phyloP scores from a whole-genome alignment of 2,113 vertebrate species.

The Corydoras sp. region DNA sequence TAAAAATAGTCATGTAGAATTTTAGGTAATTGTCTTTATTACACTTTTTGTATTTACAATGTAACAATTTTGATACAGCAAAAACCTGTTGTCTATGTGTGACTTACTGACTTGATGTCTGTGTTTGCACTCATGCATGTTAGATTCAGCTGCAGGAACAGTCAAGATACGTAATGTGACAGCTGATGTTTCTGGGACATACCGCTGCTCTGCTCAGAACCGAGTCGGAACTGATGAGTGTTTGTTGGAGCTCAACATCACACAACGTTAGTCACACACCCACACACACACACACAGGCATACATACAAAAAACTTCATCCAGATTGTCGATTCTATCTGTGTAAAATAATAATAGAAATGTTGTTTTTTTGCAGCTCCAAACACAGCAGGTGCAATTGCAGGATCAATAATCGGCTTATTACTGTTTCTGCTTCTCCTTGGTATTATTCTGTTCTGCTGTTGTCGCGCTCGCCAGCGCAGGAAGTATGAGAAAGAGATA shows the following conservation, averaged over 20 bases:
- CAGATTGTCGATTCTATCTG: neutral
- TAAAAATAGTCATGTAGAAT: no score
- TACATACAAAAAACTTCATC: neutral
- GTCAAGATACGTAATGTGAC: constrained; percentile 82
- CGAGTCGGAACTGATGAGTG: constrained; percentile 82
- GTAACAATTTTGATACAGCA: no score
- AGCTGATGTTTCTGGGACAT: constrained; percentile 73
- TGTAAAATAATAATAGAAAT: neutral
- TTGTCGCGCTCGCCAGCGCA: constrained; percentile 78
- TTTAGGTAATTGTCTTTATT: no score
- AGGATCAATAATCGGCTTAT: constrained; percentile 73
- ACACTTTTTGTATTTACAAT: no score
- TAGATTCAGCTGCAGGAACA: constrained; percentile 74
- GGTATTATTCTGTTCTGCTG: constrained; percentile 78
- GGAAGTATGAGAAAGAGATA: constrained; percentile 96
- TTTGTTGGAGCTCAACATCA: constrained; percentile 69
- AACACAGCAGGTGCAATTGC: constrained; percentile 79
- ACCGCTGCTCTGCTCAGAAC: constrained; percentile 76
- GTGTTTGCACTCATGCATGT: neutral
- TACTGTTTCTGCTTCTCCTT: constrained; percentile 76
- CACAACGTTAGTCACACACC: constrained; percentile 75
- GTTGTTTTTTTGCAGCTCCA: constrained; percentile 62
- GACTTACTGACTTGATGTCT: neutral
- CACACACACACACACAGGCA: neutral
- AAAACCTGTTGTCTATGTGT: constrained; percentile 1